A percentile compares a stretch with the other conserved stretches of the same genome.
phyloP scores from a whole-genome alignment of 1,140 invertebrate genomes.

The Sminthurinus signatus region DNA sequence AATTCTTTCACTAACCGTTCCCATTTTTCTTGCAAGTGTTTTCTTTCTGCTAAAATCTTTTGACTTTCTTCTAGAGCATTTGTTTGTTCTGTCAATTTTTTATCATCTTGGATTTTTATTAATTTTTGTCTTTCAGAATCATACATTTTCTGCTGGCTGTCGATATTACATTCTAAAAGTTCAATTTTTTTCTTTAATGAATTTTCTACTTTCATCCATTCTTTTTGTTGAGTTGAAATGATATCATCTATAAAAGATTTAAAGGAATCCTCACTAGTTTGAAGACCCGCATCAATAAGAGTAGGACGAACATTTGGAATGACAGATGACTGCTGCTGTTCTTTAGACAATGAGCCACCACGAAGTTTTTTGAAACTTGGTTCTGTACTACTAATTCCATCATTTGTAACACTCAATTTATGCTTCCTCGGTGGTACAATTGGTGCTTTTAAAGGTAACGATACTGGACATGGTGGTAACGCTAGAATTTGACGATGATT shows the following conservation, averaged over 20 bases:
- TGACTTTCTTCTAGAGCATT: constrained; percentile 45
- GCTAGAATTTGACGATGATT: not conserved
- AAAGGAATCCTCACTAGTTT: constrained; percentile 23
- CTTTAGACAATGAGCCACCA: no score
- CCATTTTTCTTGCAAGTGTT: constrained; percentile 32
- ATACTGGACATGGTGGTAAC: not conserved
- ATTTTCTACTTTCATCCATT: constrained; percentile 36
- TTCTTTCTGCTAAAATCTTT: constrained; percentile 20
- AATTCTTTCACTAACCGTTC: constrained; percentile 33
- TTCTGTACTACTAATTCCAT: not conserved
- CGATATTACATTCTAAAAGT: constrained; percentile 40
- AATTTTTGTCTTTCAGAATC: constrained; percentile 22
- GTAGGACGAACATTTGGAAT: no score
- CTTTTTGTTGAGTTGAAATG: constrained; percentile 19
- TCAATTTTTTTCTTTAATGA: constrained; percentile 38
- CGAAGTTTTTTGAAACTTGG: constrained; percentile 18
- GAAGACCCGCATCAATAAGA: not conserved
- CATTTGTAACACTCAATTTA: not conserved
- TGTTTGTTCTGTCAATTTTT: constrained; percentile 65
- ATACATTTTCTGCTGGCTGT: constrained; percentile 9
- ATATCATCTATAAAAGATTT: constrained; percentile 21
- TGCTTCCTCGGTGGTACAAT: constrained; percentile 10
- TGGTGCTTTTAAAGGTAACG: no score
- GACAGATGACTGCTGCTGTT: no score
- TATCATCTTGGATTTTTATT: constrained; percentile 47